Conservation (phyloP, 37 sponge, comb jelly and placozoan genomes). For the Theonella swinhoei region DNA sequence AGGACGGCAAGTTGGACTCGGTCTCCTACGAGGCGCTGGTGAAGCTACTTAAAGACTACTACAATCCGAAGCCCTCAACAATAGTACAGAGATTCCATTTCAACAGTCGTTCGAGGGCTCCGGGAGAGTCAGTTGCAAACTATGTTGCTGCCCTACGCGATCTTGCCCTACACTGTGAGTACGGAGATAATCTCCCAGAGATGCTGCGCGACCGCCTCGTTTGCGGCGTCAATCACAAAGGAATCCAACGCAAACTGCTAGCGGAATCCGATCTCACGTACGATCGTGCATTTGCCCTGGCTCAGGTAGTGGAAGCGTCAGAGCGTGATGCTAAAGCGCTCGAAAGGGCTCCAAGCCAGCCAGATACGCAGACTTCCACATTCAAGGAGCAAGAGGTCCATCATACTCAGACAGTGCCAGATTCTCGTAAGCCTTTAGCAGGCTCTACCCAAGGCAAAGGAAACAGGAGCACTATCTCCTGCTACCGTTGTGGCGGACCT, state of each 20-base stretch:
- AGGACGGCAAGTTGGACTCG: neutral
- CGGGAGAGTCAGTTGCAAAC: constrained; percentile 10
- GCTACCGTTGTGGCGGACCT: constrained; percentile 27
- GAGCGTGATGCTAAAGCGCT: constrained; percentile 5
- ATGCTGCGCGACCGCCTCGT: constrained; percentile 38
- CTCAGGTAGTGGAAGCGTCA: constrained; percentile 16
- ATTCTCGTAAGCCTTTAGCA: too few species aligned
- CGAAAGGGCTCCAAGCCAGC: neutral
- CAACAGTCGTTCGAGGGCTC: constrained; percentile 8
- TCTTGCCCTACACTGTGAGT: constrained; percentile 23
- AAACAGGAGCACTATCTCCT: too few species aligned
- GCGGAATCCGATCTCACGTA: constrained; percentile 23
- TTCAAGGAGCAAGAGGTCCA: too few species aligned
- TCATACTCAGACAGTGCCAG: too few species aligned
- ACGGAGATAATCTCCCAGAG: constrained; percentile 1
- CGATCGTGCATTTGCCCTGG: constrained; percentile 1
- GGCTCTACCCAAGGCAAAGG: too few species aligned
- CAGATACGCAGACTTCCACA: neutral
- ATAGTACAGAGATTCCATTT: constrained; percentile 36
- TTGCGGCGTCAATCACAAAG: constrained; percentile 16
- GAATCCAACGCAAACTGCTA: constrained; percentile 15
- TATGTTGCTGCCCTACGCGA: constrained; percentile 21
- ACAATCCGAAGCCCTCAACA: constrained; percentile 2
- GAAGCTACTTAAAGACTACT: constrained; percentile 7
- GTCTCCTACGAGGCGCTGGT: constrained; percentile 7